These are phyloP conservation scores for Ceratotherium simum DNA, from an alignment of 2,113 vertebrate species.

Conservation along the genomic window DNA sequence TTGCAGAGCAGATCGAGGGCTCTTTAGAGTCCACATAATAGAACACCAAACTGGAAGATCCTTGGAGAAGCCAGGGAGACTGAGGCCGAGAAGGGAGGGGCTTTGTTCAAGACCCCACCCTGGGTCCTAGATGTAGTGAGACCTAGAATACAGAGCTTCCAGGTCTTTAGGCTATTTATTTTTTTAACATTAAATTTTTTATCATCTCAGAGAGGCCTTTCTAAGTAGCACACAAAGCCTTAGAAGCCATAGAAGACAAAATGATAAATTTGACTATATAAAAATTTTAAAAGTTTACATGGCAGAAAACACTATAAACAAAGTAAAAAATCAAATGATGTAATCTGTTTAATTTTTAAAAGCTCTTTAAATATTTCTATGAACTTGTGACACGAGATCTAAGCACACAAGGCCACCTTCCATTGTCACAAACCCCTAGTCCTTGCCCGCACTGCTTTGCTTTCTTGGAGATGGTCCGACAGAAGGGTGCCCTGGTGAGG, in stretches of 20 bases:
- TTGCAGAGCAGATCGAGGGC: rapidly evolving
- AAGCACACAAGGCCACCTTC: neutral
- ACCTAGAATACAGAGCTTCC: neutral
- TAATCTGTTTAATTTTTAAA: neutral
- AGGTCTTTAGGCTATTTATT: no score
- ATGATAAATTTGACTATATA: neutral
- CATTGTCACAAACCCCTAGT: rapidly evolving
- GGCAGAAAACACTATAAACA: neutral
- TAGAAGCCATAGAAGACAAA: neutral
- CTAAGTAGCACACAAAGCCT: neutral
- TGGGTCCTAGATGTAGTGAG: neutral
- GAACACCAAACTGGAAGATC: neutral
- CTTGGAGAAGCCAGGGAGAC: no score
- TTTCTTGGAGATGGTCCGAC: neutral
- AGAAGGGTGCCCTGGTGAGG: neutral
- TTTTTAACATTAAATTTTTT: neutral
- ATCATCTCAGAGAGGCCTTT: neutral
- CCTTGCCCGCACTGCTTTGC: rapidly evolving
- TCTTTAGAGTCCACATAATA: neutral
- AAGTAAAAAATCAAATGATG: neutral
- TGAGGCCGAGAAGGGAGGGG: neutral
- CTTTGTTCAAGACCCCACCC: neutral
- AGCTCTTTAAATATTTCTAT: neutral
- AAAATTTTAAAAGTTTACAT: neutral
- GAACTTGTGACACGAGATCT: neutral